phyloP scores from a whole-genome alignment of 2,888 invertebrate genomes.

The Oligia strigilis region DNA sequence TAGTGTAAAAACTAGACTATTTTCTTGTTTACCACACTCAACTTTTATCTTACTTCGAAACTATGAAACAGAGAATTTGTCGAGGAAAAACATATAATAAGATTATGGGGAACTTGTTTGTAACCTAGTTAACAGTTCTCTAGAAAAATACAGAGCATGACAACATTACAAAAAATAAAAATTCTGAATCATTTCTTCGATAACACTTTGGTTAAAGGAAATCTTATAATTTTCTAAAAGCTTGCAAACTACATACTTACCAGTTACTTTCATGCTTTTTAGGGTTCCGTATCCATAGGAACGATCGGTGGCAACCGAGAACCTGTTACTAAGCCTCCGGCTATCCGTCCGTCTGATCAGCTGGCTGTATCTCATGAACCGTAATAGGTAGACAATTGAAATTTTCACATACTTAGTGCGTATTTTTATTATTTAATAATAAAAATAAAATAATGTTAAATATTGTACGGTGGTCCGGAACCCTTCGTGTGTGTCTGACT shows the following conservation, averaged over 20 bases:
- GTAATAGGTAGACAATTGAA: background rate
- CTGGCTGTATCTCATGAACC: too few relatives aligned
- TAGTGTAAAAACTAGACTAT: conserved; percentile 23
- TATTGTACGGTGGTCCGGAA: background rate
- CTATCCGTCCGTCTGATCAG: background rate
- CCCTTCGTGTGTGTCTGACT: background rate
- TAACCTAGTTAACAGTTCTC: conserved; percentile 54
- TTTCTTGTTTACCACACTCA: conserved; percentile 42
- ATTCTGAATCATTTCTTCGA: conserved; percentile 2
- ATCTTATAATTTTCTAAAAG: background rate
- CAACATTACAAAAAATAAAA: conserved; percentile 18
- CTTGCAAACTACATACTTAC: background rate
- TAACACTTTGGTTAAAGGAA: background rate
- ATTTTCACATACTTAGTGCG: background rate
- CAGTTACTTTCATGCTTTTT: background rate
- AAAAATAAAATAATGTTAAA: background rate
- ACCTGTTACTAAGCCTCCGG: background rate
- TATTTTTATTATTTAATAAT: background rate
- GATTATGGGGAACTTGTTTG: conserved; percentile 50
- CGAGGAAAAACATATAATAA: conserved; percentile 48
- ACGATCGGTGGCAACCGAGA: background rate
- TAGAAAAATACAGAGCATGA: conserved; percentile 9
- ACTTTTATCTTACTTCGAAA: conserved; percentile 40
- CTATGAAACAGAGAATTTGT: conserved; percentile 49
- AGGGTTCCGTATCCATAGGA: background rate